Conservation (phyloP, 2,888 invertebrate genomes). For the Standfussiana lucernea region DNA sequence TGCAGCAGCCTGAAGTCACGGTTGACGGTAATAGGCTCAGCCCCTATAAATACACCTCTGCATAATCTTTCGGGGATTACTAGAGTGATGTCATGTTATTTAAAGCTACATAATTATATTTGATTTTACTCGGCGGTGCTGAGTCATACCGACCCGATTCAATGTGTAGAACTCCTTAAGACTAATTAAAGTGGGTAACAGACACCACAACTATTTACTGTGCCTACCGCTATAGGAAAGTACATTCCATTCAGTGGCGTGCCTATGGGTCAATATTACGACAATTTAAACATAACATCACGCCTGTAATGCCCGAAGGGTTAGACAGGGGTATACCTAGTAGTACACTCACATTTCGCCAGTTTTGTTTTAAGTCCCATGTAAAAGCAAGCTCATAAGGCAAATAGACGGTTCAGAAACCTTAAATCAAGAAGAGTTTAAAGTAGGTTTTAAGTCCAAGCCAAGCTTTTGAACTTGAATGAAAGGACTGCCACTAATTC, state of each 20-base stretch:
- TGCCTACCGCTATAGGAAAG: background rate
- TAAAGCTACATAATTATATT: background rate
- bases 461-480: background rate
- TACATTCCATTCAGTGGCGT: background rate
- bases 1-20: background rate
- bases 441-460: background rate
- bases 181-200: constrained; percentile 30
- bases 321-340: no score
- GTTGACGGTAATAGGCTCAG: background rate
- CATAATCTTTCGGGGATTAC: background rate
- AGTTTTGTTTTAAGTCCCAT: no score
- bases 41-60: background rate
- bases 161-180: background rate
- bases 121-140: background rate
- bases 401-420: no score
- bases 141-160: background rate
- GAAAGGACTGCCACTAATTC: background rate
- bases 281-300: no score
- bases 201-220: constrained; percentile 31
- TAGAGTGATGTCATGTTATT: background rate
- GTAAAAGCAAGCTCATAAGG: no score
- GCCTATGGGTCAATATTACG: no score
- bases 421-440: background rate
- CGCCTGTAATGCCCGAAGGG: no score
- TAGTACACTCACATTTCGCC: no score